phyloP scores from a whole-genome alignment of 2,797 vertebrate species.

The Schizopygopsis malacanthus region DNA sequence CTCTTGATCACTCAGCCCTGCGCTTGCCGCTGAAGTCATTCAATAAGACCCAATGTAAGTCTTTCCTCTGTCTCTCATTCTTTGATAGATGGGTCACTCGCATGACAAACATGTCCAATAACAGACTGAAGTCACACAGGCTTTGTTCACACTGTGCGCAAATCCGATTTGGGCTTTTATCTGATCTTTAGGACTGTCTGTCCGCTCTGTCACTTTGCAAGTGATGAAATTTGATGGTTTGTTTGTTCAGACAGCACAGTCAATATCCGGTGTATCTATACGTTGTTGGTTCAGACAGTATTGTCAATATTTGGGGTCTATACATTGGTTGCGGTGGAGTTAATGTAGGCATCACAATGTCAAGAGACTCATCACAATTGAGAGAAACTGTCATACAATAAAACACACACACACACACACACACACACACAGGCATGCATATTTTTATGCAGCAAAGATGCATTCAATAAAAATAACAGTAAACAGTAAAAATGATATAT shows the following conservation, averaged over 20 bases:
- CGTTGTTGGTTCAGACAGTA: neutral
- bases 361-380: neutral
- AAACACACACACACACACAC: no score
- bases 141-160: conserved; percentile 21
- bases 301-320: neutral
- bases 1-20: conserved; percentile 3
- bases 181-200: conserved; percentile 15
- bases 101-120: conserved; percentile 29
- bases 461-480: neutral
- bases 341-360: neutral
- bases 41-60: conserved; percentile 21
- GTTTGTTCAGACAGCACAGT: conserved; percentile 1
- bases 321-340: neutral
- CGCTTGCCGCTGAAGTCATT: conserved; percentile 3
- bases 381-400: neutral
- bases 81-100: conserved; percentile 33
- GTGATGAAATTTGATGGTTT: neutral
- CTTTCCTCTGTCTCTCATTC: neutral
- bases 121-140: conserved; percentile 16
- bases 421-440: neutral
- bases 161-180: conserved; percentile 18
- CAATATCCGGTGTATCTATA: neutral
- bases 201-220: neutral
- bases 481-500: no score
- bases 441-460: neutral